Evolutionary conservation across 2,113 vertebrate genomes (phyloP).

Genomic region (Perccottus glenii): DNA sequence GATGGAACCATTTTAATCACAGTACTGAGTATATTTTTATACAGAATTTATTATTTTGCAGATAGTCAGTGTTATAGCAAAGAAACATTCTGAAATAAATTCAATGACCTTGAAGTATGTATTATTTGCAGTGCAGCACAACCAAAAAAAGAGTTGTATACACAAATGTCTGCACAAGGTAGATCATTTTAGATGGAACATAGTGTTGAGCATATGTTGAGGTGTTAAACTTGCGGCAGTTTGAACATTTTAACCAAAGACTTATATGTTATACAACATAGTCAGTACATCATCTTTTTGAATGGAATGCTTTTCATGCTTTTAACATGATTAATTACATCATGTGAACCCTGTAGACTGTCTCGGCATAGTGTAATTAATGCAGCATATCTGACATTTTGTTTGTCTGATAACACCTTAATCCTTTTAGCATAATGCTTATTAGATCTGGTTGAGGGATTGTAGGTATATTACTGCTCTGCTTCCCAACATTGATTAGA

Average conservation of each 20-base stretch:
- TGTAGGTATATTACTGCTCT: background rate
- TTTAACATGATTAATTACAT: constrained; percentile 13
- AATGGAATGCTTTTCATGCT: background rate
- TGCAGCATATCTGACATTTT: constrained; percentile 12
- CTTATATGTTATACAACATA: background rate
- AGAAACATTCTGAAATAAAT: too few species aligned
- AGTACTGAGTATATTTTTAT: background rate
- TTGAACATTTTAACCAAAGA: background rate
- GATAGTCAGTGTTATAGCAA: background rate
- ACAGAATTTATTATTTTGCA: background rate
- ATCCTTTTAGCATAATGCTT: background rate
- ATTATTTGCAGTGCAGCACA: background rate
- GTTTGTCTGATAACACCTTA: background rate
- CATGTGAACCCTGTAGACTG: constrained; percentile 8
- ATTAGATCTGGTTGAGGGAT: constrained; percentile 1
- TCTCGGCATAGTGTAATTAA: constrained; percentile 16
- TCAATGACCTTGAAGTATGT: background rate
- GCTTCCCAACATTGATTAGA: constrained; percentile 3
- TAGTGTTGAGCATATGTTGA: background rate
- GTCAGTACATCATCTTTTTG: background rate
- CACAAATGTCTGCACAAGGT: background rate
- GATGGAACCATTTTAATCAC: background rate
- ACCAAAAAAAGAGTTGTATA: background rate
- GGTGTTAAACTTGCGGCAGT: constrained; percentile 3
- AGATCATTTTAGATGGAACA: background rate